Percentiles rank a stretch among this genome's conserved stretches.
Evolutionary conservation across 2,113 vertebrate genomes (phyloP).

Genomic region (Myotis yumanensis): DNA sequence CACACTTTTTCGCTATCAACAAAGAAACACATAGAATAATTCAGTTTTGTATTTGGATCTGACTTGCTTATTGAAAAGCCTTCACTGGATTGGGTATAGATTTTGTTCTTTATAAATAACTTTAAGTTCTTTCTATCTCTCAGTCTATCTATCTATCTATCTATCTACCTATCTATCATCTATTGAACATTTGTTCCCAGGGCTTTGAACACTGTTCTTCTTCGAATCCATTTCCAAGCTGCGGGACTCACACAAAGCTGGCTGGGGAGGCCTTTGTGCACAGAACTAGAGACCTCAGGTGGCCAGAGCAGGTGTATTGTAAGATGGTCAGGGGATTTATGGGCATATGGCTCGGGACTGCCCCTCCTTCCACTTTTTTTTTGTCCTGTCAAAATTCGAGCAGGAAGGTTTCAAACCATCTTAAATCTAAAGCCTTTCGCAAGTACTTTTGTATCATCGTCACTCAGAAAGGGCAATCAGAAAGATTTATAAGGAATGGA

Average conservation of each 20-base stretch:
- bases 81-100: neutral
- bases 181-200: neutral
- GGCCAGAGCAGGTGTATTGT: neutral
- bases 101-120: conserved; percentile 1
- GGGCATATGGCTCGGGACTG: neutral
- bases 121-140: neutral
- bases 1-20: neutral
- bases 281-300: neutral
- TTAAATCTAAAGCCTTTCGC: conserved; percentile 66
- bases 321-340: conserved; percentile 46
- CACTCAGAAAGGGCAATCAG: conserved; percentile 29
- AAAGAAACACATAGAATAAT: neutral
- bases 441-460: neutral
- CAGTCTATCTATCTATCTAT: neutral
- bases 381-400: conserved; percentile 62
- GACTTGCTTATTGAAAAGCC: neutral
- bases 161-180: neutral
- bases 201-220: conserved; percentile 6
- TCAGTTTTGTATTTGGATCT: neutral
- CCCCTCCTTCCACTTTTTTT: neutral
- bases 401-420: conserved; percentile 51
- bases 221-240: conserved; percentile 28
- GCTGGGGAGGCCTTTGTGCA: conserved; percentile 24
- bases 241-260: neutral
- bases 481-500: conserved; percentile 64